Conservation (phyloP, 2,888 invertebrate species). For the Pharmacophagus antenor region DNA sequence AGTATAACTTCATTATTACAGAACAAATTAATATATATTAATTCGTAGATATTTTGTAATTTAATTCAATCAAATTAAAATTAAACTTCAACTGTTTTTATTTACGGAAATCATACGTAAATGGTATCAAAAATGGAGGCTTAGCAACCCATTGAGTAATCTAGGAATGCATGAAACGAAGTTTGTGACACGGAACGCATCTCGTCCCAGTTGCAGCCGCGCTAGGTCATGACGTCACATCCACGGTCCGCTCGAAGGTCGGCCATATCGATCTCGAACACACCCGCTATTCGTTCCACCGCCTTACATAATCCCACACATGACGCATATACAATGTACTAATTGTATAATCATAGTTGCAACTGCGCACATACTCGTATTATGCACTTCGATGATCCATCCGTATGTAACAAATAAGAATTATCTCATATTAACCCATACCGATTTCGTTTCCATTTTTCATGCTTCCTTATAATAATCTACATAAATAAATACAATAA, state of each 20-base stretch:
- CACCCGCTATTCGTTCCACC: constrained; percentile 42
- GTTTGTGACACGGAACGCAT: constrained; percentile 63
- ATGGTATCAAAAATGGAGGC: neutral
- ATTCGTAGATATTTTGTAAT: too few species aligned
- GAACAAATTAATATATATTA: too few species aligned
- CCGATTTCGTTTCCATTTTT: too few species aligned
- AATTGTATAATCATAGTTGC: constrained; percentile 19
- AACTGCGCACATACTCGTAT: constrained; percentile 9
- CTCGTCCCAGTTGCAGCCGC: constrained; percentile 57
- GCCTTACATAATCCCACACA: constrained; percentile 35
- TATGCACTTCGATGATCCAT: constrained; percentile 9
- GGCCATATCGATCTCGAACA: constrained; percentile 71
- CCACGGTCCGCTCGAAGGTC: constrained; percentile 68
- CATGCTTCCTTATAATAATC: too few species aligned
- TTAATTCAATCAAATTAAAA: neutral
- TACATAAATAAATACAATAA: too few species aligned
- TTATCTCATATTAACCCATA: neutral
- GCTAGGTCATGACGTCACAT: constrained; percentile 70
- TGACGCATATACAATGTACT: constrained; percentile 27
- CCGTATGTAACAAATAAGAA: neutral
- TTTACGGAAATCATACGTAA: too few species aligned
- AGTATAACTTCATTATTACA: too few species aligned
- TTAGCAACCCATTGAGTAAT: constrained; percentile 22
- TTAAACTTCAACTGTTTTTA: neutral
- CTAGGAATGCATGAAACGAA: constrained; percentile 34